Percentiles rank a stretch among this genome's conserved stretches.
Conservation (phyloP, 23 tunicate species). For the Clavelina lepadiformis region DNA sequence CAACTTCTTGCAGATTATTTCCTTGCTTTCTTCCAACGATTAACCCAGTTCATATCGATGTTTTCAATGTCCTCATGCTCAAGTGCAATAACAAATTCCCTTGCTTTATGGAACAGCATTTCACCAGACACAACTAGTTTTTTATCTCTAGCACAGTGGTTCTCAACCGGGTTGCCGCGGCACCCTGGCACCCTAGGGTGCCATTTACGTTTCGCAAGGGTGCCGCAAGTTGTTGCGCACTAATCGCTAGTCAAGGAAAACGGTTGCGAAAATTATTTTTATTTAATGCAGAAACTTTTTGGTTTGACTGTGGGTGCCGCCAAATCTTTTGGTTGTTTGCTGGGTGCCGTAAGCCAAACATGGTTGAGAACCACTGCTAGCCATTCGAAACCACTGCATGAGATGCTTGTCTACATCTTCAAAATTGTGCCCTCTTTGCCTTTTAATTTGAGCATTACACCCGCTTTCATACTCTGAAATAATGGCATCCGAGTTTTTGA, state of each 20-base stretch:
- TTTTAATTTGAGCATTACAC: neutral
- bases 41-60: constrained; percentile 1
- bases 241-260: no score
- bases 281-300: no score
- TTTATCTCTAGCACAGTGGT: constrained; percentile 1
- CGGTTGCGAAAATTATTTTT: no score
- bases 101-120: constrained; percentile 1
- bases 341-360: no score
- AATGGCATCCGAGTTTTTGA: neutral
- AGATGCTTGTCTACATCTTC: constrained; percentile 1
- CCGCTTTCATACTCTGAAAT: constrained; percentile 1
- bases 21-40: constrained; percentile 6
- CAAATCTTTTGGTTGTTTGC: no score
- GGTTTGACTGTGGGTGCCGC: no score
- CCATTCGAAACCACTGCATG: neutral
- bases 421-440: constrained; percentile 1
- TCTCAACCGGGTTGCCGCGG: no score
- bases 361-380: no score
- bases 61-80: neutral
- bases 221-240: no score
- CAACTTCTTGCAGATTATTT: neutral
- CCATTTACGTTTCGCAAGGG: no score
- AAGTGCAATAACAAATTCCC: constrained; percentile 1
- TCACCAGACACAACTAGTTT: constrained; percentile 3
- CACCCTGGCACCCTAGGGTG: no score